Evolutionary conservation across 1,140 invertebrate species (phyloP).

Genomic region (Scaptomyza pallida): DNA sequence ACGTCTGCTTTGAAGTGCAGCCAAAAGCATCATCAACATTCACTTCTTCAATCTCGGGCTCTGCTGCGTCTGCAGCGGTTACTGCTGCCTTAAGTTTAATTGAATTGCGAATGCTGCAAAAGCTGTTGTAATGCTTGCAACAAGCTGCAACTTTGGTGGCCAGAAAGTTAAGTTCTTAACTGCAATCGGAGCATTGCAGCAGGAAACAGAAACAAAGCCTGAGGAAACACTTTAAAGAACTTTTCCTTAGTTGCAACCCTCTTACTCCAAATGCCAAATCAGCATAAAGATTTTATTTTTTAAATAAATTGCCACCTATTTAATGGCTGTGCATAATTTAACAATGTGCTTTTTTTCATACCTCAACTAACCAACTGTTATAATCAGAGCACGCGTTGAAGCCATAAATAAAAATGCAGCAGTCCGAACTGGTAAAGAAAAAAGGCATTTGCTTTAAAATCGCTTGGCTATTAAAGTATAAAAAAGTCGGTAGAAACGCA

Average conservation of each 20-base stretch:
- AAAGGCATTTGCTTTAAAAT: slow-evolving; percentile 50
- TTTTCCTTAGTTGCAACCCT: neutral
- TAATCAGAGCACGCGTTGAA: slow-evolving; percentile 33
- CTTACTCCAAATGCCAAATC: neutral
- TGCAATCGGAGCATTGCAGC: slow-evolving; percentile 2
- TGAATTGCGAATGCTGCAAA: slow-evolving; percentile 64
- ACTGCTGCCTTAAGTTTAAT: slow-evolving; percentile 43
- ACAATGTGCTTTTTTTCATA: slow-evolving; percentile 2
- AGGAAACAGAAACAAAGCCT: neutral
- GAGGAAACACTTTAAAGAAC: too few relatives aligned
- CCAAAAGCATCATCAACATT: slow-evolving; percentile 21
- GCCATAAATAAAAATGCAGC: slow-evolving; percentile 60
- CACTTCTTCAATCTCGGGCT: slow-evolving; percentile 6
- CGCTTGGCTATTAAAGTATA: slow-evolving; percentile 45
- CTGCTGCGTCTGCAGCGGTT: slow-evolving; percentile 6
- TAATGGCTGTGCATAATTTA: slow-evolving; percentile 31
- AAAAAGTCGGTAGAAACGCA: slow-evolving; percentile 41
- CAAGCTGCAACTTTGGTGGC: slow-evolving; percentile 19
- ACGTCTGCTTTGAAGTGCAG: neutral
- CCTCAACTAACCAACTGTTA: slow-evolving; percentile 4
- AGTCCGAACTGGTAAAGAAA: slow-evolving; percentile 14
- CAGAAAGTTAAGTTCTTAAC: neutral
- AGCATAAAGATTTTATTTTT: slow-evolving; percentile 15
- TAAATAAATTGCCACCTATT: slow-evolving; percentile 36
- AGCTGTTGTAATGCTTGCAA: slow-evolving; percentile 24